These are phyloP conservation scores for Acanthosepion pharaonis DNA, from an alignment of 2,888 invertebrate genomes.

Conservation along the genomic window DNA sequence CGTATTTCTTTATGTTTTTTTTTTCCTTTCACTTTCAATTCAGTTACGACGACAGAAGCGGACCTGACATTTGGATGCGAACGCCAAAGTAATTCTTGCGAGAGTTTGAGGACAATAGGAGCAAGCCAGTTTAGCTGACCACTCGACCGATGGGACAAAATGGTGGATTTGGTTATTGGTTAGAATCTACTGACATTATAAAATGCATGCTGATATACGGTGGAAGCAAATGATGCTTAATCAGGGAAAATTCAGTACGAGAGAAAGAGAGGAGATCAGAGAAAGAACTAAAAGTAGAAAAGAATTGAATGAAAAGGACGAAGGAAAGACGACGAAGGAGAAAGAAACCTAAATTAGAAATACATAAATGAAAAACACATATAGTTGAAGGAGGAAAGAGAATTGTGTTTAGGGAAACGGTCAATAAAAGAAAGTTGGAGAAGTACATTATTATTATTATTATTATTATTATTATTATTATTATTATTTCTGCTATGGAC, in stretches of 20 bases:
- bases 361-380: not conserved
- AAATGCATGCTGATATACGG: not conserved
- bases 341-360: not conserved
- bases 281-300: not conserved
- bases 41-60: not conserved
- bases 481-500: too few species aligned
- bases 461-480: too few species aligned
- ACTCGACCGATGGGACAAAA: not conserved
- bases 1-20: not conserved
- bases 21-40: not conserved
- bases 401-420: too few species aligned
- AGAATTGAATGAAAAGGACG: too few species aligned
- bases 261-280: not conserved
- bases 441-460: too few species aligned
- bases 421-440: too few species aligned
- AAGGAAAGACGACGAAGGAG: not conserved
- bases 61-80: not conserved
- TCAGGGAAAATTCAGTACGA: not conserved
- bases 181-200: not conserved
- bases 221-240: not conserved
- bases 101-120: conserved; percentile 6
- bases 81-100: not conserved
- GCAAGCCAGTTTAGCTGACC: not conserved
- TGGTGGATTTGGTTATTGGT: not conserved
- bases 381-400: too few species aligned